phyloP scores from a whole-genome alignment of 2,888 invertebrate species.

The Exephanes ischioxanthus region DNA sequence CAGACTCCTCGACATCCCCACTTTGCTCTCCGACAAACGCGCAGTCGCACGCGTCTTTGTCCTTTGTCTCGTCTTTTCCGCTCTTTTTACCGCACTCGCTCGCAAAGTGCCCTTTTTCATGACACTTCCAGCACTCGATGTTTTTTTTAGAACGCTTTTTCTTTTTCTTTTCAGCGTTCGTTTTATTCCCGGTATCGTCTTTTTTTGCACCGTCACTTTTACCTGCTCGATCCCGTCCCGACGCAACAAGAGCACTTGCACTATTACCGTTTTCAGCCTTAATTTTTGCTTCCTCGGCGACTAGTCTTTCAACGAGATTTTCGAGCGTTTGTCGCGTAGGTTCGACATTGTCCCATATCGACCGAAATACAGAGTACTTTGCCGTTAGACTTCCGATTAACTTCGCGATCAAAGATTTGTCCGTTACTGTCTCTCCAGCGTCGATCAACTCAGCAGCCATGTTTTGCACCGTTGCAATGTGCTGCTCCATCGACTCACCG shows the following conservation, averaged over 20 bases:
- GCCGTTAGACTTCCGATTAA: slow-evolving; percentile 46
- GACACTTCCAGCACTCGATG: slow-evolving; percentile 54
- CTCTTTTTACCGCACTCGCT: slow-evolving; percentile 55
- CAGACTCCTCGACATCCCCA: slow-evolving; percentile 40
- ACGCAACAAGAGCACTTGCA: slow-evolving; percentile 39
- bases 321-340: slow-evolving; percentile 49
- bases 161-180: slow-evolving; percentile 34
- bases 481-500: slow-evolving; percentile 55
- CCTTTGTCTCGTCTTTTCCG: slow-evolving; percentile 41
- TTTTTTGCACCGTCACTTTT: slow-evolving; percentile 37
- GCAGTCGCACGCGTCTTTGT: slow-evolving; percentile 46
- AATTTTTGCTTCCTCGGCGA: slow-evolving; percentile 48
- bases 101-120: slow-evolving; percentile 56
- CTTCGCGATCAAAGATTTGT: slow-evolving; percentile 45
- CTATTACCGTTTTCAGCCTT: slow-evolving; percentile 26
- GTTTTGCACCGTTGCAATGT: slow-evolving; percentile 57
- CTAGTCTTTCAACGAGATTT: slow-evolving; percentile 49
- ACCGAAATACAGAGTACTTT: slow-evolving; percentile 37
- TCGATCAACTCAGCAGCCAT: slow-evolving; percentile 53
- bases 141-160: slow-evolving; percentile 42
- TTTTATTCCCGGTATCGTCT: slow-evolving; percentile 16
- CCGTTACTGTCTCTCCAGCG: slow-evolving; percentile 40
- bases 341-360: slow-evolving; percentile 42
- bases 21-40: slow-evolving; percentile 54
- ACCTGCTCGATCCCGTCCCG: slow-evolving; percentile 15